Evolutionary conservation across 2,888 invertebrate species (phyloP).

Genomic region (Hypselothyrea guttata): DNA sequence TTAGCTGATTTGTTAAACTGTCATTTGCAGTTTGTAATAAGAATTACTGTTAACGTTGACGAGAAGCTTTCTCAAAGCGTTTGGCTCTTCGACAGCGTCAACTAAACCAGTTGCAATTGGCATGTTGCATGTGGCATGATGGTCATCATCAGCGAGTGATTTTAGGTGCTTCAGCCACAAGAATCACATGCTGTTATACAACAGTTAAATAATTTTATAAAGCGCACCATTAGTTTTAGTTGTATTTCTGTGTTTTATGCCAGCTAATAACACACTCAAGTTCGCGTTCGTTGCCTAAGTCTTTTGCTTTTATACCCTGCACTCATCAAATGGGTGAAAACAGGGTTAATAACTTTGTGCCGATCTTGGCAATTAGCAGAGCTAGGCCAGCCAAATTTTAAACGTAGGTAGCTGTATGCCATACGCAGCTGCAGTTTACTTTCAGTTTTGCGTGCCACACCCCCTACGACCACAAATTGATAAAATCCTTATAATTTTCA

Average conservation of each 20-base stretch:
- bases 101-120: not conserved
- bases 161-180: conserved; percentile 13
- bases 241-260: conserved; percentile 12
- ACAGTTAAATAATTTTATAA: conserved; percentile 60
- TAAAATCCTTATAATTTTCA: no score
- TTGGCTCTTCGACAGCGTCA: not conserved
- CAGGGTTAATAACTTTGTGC: no score
- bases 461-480: no score
- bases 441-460: no score
- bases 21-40: conserved; percentile 28
- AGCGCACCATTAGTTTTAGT: conserved; percentile 1
- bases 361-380: no score
- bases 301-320: conserved; percentile 62
- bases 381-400: no score
- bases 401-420: no score
- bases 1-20: conserved; percentile 11
- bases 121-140: not conserved
- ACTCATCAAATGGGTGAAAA: no score
- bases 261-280: conserved; percentile 23
- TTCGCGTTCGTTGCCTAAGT: conserved; percentile 54
- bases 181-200: conserved; percentile 53
- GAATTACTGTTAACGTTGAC: conserved; percentile 52
- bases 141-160: not conserved
- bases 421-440: no score
- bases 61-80: conserved; percentile 39